Evolutionary conservation across 2,888 invertebrate genomes (phyloP).

Genomic region (Drosophila neutralis): DNA sequence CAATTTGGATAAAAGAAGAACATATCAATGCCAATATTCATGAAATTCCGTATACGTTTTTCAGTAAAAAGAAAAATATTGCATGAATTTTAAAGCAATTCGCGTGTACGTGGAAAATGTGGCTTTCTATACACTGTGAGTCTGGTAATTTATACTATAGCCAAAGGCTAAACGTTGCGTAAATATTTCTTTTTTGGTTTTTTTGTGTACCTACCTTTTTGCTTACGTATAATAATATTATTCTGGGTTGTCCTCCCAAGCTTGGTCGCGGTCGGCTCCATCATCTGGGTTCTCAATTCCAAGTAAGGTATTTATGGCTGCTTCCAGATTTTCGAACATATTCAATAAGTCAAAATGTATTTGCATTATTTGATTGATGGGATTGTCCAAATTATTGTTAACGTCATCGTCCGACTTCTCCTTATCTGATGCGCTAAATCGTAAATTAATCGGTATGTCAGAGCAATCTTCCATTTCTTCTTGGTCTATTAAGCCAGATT

Average conservation of each 20-base stretch:
- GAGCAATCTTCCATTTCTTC: background rate
- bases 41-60: background rate
- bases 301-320: background rate
- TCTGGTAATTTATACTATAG: background rate
- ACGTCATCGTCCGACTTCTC: constrained; percentile 6
- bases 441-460: constrained; percentile 16
- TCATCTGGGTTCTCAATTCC: background rate
- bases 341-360: background rate
- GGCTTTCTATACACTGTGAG: background rate
- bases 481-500: background rate
- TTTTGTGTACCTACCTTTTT: background rate
- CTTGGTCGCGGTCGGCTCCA: background rate
- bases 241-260: background rate
- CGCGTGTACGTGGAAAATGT: background rate
- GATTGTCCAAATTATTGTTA: background rate
- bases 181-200: background rate
- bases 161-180: background rate
- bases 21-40: background rate
- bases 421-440: background rate
- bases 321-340: background rate
- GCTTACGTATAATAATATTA: background rate
- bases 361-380: background rate
- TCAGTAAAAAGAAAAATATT: background rate
- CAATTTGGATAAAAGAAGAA: background rate
- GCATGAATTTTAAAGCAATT: background rate